Base-by-base conservation (phyloP, 2,797 vertebrate species). In the Oreochromis mossambicus region DNA sequence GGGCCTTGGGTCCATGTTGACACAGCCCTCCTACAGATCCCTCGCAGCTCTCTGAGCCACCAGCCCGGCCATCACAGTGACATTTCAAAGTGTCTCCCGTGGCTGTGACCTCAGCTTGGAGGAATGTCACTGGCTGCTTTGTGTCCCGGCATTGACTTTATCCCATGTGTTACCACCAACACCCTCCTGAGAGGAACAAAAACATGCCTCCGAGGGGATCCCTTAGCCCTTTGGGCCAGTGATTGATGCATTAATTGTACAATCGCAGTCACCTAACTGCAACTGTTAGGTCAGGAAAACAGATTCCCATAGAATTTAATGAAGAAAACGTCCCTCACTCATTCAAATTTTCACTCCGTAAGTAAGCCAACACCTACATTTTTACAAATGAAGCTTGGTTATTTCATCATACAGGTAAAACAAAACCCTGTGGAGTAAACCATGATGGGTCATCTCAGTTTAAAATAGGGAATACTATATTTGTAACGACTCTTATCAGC, bases 81-180 rank as follows among this genome's bases (percentile, higher is more conserved):
- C 92, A 92, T 94, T 91, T 94, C 90, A 94, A 87, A 93, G 89
- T 90, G 86, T 83, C 92, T 93, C 90, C 93, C 88, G 88, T 87
- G 91, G 91, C 92, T 91, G 87, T 95, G 95, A 95, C 93, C 94
- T 95, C 94, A 94, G 93, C 91, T 82, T 19, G 10, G 86, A 93
- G 92, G 94, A 96, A 96, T 96, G 94, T 90, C 91, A 87, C 86
- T 87, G 89, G 87, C 87, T 88, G 91, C 92, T 95, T 95, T 94
- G 93, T 94, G 95, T 91, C 89, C 91, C 75, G 68, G 94, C 90
- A 87, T 78, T 94, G 93, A 94, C 93, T 95, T 91, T 87, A 91
- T 91, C 87, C 89, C 85, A 88, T 88, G 91, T 93, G 93, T 92
- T 93, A 95, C 91, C 90, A 91, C 81, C 82, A 89, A 92, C 93